Evolutionary conservation across 64 coral and sea anemone species (phyloP).

Genomic region (Porites lutea): DNA sequence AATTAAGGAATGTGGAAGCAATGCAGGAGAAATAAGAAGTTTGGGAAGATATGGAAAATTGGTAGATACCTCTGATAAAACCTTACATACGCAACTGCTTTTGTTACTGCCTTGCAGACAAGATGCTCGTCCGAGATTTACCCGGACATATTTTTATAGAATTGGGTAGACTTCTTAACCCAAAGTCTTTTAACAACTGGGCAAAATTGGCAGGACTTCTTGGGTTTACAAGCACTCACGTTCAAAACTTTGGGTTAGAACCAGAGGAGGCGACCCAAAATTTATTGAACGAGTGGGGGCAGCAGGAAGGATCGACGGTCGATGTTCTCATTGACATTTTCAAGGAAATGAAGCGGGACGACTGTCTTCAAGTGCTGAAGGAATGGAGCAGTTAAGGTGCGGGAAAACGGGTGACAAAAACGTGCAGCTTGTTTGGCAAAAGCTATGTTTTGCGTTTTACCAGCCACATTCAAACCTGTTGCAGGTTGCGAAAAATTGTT

Average conservation of each 20-base stretch:
- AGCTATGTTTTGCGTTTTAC: too few species aligned
- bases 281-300: not conserved
- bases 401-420: too few species aligned
- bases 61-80: too few species aligned
- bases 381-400: not conserved
- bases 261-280: not conserved
- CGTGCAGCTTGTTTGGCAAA: too few species aligned
- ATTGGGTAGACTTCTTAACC: slow-evolving; percentile 1
- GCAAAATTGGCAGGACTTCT: not conserved
- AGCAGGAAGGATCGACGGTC: not conserved
- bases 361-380: slow-evolving; percentile 34
- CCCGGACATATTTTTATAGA: not conserved
- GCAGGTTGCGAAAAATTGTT: too few species aligned
- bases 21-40: too few species aligned
- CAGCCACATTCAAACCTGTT: too few species aligned
- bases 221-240: not conserved
- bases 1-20: too few species aligned
- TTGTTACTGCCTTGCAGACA: not conserved
- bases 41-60: too few species aligned
- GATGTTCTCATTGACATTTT: not conserved
- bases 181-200: slow-evolving; percentile 34
- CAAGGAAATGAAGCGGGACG: slow-evolving; percentile 41
- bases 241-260: not conserved
- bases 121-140: slow-evolving; percentile 23
- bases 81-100: not conserved